phyloP scores from a whole-genome alignment of 53 echinoderm and acorn worm species.

The Paracentrotus lividus region DNA sequence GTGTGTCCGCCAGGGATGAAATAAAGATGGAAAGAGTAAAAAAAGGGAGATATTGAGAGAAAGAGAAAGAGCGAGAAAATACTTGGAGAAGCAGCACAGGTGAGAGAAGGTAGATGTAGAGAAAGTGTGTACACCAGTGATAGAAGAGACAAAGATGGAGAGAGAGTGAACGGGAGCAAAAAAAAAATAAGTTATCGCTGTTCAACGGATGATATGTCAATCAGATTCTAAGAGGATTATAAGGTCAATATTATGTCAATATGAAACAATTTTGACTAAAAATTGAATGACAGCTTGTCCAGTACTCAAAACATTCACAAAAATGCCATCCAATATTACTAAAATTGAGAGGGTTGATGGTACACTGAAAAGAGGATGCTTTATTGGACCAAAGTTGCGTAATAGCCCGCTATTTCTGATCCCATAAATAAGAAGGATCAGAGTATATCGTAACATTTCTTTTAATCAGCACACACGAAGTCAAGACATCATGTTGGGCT shows the following conservation, averaged over 20 bases:
- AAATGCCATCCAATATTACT: too few species aligned
- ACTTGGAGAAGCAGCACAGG: too few species aligned
- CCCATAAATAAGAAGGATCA: too few species aligned
- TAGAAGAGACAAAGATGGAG: background rate
- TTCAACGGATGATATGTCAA: background rate
- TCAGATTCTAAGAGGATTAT: conserved; percentile 27
- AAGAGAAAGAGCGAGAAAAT: background rate
- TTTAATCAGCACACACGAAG: too few species aligned
- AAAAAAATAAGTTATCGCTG: background rate
- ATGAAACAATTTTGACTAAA: background rate
- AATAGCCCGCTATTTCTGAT: too few species aligned
- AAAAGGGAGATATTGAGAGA: background rate
- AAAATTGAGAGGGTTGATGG: too few species aligned
- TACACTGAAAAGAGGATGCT: too few species aligned
- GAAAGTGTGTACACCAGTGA: background rate
- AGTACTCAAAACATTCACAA: background rate
- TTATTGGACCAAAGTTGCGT: too few species aligned
- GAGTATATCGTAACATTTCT: too few species aligned
- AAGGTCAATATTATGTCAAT: conserved; percentile 17
- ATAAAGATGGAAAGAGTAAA: background rate
- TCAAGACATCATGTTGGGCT: too few species aligned
- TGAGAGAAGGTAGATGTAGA: background rate
- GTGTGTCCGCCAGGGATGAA: background rate
- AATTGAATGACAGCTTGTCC: background rate
- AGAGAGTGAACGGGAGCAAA: background rate